Evolutionary conservation across 2,113 vertebrate species (phyloP).

Genomic region (Periophthalmodon schlosseri): DNA sequence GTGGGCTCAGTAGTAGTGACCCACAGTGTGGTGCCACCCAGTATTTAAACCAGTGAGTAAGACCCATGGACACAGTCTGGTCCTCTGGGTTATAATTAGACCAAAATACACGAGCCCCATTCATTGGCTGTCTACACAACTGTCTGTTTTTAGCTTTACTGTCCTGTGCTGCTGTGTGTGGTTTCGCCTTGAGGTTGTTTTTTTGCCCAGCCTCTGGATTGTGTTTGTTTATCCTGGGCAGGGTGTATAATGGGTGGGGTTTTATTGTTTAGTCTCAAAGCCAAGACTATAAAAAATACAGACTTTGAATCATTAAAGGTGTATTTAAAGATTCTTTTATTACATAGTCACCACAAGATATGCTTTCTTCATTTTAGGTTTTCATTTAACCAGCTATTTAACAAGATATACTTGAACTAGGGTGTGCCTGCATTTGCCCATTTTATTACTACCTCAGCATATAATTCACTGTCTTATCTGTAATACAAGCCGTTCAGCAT

Average conservation of each 20-base stretch:
- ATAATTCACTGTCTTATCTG: constrained; percentile 9
- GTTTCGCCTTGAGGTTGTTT: constrained; percentile 31
- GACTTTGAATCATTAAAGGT: background rate
- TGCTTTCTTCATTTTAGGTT: background rate
- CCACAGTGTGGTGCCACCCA: constrained; percentile 68
- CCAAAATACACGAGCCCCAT: constrained; percentile 47
- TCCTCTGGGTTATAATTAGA: constrained; percentile 67
- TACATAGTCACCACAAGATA: background rate
- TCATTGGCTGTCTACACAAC: constrained; percentile 46
- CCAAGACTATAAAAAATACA: constrained; percentile 11
- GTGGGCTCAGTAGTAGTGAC: constrained; percentile 38
- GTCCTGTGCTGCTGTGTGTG: constrained; percentile 43
- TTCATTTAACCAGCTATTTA: background rate
- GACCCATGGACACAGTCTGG: constrained; percentile 42
- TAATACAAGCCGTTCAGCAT: constrained; percentile 5
- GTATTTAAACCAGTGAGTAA: constrained; percentile 54
- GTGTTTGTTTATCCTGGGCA: constrained; percentile 37
- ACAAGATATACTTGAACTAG: background rate
- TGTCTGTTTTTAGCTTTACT: constrained; percentile 38
- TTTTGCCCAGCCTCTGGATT: constrained; percentile 34
- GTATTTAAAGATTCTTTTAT: constrained; percentile 3
- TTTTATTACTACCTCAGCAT: background rate
- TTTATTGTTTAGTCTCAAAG: constrained; percentile 33
- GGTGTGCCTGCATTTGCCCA: background rate
- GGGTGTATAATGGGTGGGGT: constrained; percentile 30